A percentile compares a stretch with the other conserved stretches of the same genome.
Conservation (phyloP, 2,888 invertebrate genomes). For the Diplolepis rosae region DNA sequence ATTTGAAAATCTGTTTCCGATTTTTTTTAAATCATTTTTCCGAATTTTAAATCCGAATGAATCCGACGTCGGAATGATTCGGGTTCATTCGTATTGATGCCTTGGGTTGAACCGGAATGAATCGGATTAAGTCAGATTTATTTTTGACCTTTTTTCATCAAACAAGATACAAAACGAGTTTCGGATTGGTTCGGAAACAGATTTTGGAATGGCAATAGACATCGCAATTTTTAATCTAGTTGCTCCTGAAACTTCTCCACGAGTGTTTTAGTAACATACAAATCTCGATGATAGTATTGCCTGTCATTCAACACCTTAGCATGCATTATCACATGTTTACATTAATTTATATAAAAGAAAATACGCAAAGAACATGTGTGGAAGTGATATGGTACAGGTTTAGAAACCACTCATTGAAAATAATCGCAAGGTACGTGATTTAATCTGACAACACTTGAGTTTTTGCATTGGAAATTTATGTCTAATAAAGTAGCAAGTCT, state of each 20-base stretch:
- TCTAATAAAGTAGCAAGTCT: slow-evolving; percentile 12
- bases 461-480: slow-evolving; percentile 13
- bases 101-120: too few relatives aligned
- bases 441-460: slow-evolving; percentile 17
- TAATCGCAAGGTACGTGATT: slow-evolving; percentile 7
- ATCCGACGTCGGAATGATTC: too few relatives aligned
- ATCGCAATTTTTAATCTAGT: too few relatives aligned
- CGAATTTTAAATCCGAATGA: too few relatives aligned
- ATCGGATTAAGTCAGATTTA: too few relatives aligned
- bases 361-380: background rate
- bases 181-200: too few relatives aligned
- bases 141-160: too few relatives aligned
- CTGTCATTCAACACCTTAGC: background rate
- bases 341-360: background rate
- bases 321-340: background rate
- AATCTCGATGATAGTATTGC: background rate
- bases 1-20: too few relatives aligned
- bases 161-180: too few relatives aligned
- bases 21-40: too few relatives aligned
- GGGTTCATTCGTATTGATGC: too few relatives aligned
- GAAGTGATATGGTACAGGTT: background rate
- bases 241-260: background rate
- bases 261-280: background rate
- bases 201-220: too few relatives aligned
- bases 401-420: slow-evolving; percentile 10